Percentiles rank a stretch among this genome's conserved stretches.
phyloP scores from a whole-genome alignment of 2,888 invertebrate species.

The Sceliomorpha sp. region DNA sequence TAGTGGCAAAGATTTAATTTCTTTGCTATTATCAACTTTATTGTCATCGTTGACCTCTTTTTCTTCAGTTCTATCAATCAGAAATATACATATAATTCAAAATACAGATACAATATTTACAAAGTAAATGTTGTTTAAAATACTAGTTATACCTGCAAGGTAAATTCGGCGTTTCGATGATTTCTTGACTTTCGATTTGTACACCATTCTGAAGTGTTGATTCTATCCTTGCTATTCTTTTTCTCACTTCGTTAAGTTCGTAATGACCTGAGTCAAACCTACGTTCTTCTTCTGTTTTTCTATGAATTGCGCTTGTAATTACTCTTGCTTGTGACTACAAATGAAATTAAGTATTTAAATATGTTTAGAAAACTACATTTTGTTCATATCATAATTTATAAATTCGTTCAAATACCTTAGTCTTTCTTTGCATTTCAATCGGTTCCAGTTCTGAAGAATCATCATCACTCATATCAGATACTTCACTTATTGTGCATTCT shows the following conservation, averaged over 20 bases:
- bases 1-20: slow-evolving; percentile 73
- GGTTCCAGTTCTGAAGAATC: slow-evolving; percentile 64
- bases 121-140: no score
- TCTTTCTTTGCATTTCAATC: slow-evolving; percentile 65
- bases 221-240: slow-evolving; percentile 71
- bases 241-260: slow-evolving; percentile 74
- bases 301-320: slow-evolving; percentile 61
- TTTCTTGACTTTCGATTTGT: no score
- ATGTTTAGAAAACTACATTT: background rate
- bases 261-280: slow-evolving; percentile 77
- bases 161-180: no score
- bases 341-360: slow-evolving; percentile 17
- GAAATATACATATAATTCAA: slow-evolving; percentile 10
- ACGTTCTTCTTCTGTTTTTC: slow-evolving; percentile 70
- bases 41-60: slow-evolving; percentile 51
- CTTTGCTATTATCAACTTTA: slow-evolving; percentile 30
- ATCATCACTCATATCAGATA: slow-evolving; percentile 69
- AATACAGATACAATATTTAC: no score
- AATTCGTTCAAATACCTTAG: slow-evolving; percentile 65
- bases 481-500: slow-evolving; percentile 74
- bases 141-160: no score
- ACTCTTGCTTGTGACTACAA: slow-evolving; percentile 57
- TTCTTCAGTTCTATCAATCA: slow-evolving; percentile 64
- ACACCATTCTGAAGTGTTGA: slow-evolving; percentile 54
- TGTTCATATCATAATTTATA: no score